A percentile compares a stretch with the other conserved stretches of the same genome.
These are phyloP conservation scores for Xestia c-nigrum DNA, from an alignment of 2,888 invertebrate genomes.

Conservation along the genomic window DNA sequence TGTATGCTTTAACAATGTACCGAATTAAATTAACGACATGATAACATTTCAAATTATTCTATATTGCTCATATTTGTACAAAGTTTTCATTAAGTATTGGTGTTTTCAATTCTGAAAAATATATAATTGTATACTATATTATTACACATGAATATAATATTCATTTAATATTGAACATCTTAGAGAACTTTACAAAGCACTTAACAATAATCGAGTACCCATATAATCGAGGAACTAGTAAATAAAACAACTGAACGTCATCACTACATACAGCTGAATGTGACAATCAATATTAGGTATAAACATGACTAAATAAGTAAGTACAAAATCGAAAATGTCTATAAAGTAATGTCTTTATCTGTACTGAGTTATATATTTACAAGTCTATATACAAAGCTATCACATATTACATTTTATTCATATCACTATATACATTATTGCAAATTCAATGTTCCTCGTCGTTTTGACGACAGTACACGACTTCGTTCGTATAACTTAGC, in stretches of 20 bases:
- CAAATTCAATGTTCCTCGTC: slow-evolving; percentile 82
- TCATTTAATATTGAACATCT: slow-evolving; percentile 77
- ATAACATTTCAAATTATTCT: slow-evolving; percentile 84
- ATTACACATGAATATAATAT: slow-evolving; percentile 80
- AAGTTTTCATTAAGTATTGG: slow-evolving; percentile 89
- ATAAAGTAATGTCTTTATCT: slow-evolving; percentile 82
- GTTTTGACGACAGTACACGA: slow-evolving; percentile 78
- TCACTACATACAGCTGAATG: slow-evolving; percentile 73
- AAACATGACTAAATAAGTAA: slow-evolving; percentile 84
- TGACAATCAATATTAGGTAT: slow-evolving; percentile 70
- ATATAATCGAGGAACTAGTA: slow-evolving; percentile 83
- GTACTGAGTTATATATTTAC: slow-evolving; percentile 86
- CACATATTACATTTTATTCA: slow-evolving; percentile 89
- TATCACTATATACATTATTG: slow-evolving; percentile 90
- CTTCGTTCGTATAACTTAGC: slow-evolving; percentile 79
- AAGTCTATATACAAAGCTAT: slow-evolving; percentile 89
- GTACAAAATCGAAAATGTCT: slow-evolving; percentile 86
- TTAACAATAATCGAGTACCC: slow-evolving; percentile 79
- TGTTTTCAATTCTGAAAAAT: slow-evolving; percentile 88
- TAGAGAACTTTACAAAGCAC: slow-evolving; percentile 81
- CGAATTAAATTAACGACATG: slow-evolving; percentile 84
- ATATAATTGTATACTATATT: slow-evolving; percentile 83
- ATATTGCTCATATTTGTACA: slow-evolving; percentile 91
- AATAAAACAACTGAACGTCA: slow-evolving; percentile 78
- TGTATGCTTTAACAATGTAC: slow-evolving; percentile 85